phyloP scores from a whole-genome alignment of 2,797 vertebrate species.

The Rousettus madagascariensis region DNA sequence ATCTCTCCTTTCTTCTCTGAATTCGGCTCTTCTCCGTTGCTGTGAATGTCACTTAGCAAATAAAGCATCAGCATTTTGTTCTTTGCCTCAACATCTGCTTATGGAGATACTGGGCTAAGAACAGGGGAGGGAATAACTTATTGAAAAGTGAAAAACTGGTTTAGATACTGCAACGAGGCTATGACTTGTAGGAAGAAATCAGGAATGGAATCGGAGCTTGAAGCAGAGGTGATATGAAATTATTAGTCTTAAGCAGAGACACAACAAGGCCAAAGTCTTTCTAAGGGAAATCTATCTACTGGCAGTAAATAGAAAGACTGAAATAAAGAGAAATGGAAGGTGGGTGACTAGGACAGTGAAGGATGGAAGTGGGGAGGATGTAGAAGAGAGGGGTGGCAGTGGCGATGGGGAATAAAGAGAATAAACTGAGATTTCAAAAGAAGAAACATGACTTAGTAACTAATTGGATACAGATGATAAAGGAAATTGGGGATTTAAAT shows the following conservation, averaged over 20 bases:
- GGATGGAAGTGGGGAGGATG: accelerated
- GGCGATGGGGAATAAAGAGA: not conserved
- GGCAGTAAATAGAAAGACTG: not conserved
- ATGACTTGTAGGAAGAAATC: accelerated
- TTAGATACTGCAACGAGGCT: accelerated
- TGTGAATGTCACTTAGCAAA: not conserved
- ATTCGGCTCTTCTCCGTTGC: not conserved
- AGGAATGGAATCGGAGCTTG: not conserved
- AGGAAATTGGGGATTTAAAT: conserved; percentile 10
- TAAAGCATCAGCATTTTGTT: not conserved
- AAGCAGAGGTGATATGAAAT: not conserved
- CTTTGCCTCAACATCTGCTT: not conserved
- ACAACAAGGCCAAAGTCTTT: not conserved
- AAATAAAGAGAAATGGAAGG: not conserved
- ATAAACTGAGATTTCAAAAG: not conserved
- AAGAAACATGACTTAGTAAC: not conserved
- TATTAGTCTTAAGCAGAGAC: not conserved
- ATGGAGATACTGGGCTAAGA: not conserved
- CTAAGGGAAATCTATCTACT: not conserved
- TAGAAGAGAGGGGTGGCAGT: not conserved
- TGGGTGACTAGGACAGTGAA: too few relatives aligned
- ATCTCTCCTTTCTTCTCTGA: not conserved
- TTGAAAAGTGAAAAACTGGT: accelerated
- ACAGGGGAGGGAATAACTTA: not conserved
- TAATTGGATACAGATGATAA: conserved; percentile 58